Conservation (phyloP, 2,797 vertebrate genomes). For the Ciconia nigra region DNA sequence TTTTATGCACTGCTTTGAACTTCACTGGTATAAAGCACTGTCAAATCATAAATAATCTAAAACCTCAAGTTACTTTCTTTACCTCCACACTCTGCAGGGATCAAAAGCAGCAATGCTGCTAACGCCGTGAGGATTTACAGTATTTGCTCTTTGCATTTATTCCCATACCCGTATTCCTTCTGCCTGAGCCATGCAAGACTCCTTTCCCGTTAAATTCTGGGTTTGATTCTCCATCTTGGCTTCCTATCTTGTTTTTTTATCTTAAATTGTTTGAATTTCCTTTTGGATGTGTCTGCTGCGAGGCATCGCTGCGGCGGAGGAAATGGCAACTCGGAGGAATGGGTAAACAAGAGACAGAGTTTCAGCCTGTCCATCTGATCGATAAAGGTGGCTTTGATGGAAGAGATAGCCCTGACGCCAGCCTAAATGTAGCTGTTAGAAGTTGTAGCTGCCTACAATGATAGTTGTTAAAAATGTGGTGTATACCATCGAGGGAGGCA, state of each 20-base stretch:
- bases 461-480: constrained; percentile 73
- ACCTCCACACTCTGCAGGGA: not conserved
- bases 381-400: constrained; percentile 82
- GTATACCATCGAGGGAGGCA: constrained; percentile 16
- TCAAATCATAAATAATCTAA: not conserved
- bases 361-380: constrained; percentile 76
- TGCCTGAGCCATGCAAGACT: not conserved
- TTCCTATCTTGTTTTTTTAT: constrained; percentile 16
- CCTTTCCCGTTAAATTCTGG: not conserved
- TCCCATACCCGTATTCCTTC: not conserved
- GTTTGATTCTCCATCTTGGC: not conserved
- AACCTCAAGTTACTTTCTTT: constrained; percentile 42
- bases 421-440: constrained; percentile 75
- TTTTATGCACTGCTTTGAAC: constrained; percentile 10
- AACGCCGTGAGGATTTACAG: not conserved
- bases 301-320: not conserved
- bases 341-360: constrained; percentile 66
- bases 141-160: not conserved
- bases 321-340: not conserved
- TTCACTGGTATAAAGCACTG: not conserved
- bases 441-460: constrained; percentile 73
- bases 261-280: not conserved
- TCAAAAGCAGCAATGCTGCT: not conserved
- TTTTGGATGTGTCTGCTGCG: not conserved
- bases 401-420: constrained; percentile 81